phyloP scores from a whole-genome alignment of 2,797 vertebrate genomes.

The Arctocebus calabarensis region DNA sequence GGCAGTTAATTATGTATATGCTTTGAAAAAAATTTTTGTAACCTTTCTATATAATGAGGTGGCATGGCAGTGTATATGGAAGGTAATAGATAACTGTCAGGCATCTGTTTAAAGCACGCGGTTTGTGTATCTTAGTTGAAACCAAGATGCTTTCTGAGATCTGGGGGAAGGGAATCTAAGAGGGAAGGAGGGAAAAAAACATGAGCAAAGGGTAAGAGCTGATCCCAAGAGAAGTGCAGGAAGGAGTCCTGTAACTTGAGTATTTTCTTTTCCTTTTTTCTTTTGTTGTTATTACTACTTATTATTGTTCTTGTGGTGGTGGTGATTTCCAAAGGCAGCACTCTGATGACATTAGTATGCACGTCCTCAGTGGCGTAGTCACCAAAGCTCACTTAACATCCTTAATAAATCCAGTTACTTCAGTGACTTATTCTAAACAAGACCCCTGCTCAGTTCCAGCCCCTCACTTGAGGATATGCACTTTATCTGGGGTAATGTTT shows the following conservation, averaged over 20 bases:
- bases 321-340: not conserved
- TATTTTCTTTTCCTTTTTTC: not conserved
- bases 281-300: not conserved
- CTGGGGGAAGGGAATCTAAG: not conserved
- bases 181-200: not conserved
- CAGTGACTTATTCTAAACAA: not conserved
- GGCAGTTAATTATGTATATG: slow-evolving; percentile 78
- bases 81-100: slow-evolving; percentile 71
- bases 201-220: not conserved
- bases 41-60: slow-evolving; percentile 73
- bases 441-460: not conserved
- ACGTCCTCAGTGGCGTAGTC: not conserved
- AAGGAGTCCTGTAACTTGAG: not conserved
- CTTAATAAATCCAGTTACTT: slow-evolving; percentile 28
- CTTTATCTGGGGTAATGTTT: slow-evolving; percentile 17
- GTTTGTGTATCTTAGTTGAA: slow-evolving; percentile 44
- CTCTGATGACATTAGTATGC: not conserved
- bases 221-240: not conserved
- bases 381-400: not conserved
- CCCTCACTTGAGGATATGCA: not conserved
- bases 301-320: not conserved
- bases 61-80: not conserved
- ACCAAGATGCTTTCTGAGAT: not conserved
- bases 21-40: slow-evolving; percentile 66
- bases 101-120: not conserved